Conservation (phyloP, 2,888 invertebrate genomes). For the Ligdia adustata region DNA sequence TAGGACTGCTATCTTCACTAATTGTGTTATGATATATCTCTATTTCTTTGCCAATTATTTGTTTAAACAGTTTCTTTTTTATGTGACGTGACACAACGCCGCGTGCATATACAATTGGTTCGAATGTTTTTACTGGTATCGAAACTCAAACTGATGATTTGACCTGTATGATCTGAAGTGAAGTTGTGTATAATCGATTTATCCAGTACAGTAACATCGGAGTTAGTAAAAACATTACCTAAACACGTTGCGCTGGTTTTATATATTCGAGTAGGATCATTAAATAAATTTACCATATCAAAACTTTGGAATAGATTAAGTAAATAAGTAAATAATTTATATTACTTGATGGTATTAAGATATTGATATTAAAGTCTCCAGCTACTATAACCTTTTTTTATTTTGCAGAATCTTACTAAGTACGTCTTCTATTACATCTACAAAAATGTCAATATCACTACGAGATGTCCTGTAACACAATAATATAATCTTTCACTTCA, state of each 20-base stretch:
- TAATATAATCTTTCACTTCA: background rate
- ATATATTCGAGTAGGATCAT: background rate
- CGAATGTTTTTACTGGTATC: no score
- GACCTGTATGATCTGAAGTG: conserved; percentile 1
- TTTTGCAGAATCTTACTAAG: background rate
- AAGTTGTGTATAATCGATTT: background rate
- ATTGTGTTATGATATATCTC: no score
- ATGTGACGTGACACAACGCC: no score
- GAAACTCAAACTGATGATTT: no score
- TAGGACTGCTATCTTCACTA: no score
- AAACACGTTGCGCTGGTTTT: background rate
- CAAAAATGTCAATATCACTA: background rate
- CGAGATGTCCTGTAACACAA: background rate
- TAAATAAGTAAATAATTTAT: background rate
- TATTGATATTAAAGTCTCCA: background rate
- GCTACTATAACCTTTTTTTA: background rate
- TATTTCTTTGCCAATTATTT: no score
- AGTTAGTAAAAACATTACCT: background rate
- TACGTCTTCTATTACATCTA: conserved; percentile 1
- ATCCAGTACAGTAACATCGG: background rate
- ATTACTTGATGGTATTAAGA: background rate
- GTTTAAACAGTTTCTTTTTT: no score
- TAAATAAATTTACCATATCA: background rate
- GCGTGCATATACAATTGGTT: no score
- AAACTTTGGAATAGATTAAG: background rate